phyloP scores from a whole-genome alignment of 2,113 vertebrate species.

The Solea senegalensis region DNA sequence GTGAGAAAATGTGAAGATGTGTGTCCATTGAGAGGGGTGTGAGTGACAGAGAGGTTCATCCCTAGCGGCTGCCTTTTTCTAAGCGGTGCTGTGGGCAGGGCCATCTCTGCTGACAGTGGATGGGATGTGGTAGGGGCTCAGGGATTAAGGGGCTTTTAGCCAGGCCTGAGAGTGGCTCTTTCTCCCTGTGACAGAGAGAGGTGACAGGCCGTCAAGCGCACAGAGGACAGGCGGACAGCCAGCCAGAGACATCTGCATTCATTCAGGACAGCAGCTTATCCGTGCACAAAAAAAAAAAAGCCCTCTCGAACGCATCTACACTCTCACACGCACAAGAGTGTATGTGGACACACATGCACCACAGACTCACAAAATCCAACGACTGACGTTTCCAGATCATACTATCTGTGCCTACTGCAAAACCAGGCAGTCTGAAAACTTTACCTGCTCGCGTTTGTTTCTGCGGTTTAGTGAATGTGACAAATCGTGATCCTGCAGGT shows the following conservation, averaged over 20 bases:
- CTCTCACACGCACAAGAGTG: conserved; percentile 56
- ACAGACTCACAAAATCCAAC: conserved; percentile 8
- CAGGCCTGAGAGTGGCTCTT: conserved; percentile 73
- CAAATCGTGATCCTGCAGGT: background rate
- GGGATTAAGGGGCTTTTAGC: conserved; percentile 77
- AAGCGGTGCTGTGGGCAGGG: conserved; percentile 69
- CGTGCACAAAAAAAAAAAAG: conserved; percentile 83
- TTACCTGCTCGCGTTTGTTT: background rate
- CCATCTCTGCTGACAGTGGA: conserved; percentile 73
- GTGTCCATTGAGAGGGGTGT: conserved; percentile 70
- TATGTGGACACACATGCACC: conserved; percentile 27
- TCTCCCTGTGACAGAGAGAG: conserved; percentile 73
- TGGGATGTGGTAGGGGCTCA: conserved; percentile 69
- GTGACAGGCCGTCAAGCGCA: conserved; percentile 74
- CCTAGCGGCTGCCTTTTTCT: conserved; percentile 68
- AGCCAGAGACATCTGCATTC: conserved; percentile 95
- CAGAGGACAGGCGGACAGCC: conserved; percentile 81
- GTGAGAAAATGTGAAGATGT: conserved; percentile 69
- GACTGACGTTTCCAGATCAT: conserved; percentile 23
- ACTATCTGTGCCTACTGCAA: background rate
- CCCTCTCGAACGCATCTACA: conserved; percentile 80
- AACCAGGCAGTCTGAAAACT: background rate
- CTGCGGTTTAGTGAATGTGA: conserved; percentile 7
- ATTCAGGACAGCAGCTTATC: conserved; percentile 92
- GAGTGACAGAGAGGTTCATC: conserved; percentile 80